Percentiles rank a stretch among this genome's conserved stretches.
phyloP scores from a whole-genome alignment of 2,888 invertebrate species.

The Chrysopilus asiliformis region DNA sequence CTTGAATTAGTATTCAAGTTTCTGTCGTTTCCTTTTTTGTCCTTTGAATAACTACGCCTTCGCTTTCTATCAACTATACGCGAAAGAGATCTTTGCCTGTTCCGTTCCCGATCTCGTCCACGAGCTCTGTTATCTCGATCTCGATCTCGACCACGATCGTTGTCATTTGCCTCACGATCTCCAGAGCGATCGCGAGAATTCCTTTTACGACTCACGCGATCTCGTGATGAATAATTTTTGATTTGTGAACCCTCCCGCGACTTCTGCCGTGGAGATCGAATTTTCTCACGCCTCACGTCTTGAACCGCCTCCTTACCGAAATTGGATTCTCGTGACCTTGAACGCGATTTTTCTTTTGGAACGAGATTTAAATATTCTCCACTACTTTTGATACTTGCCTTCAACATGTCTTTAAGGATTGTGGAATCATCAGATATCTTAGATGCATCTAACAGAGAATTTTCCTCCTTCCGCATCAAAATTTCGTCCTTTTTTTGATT shows the following conservation, averaged over 20 bases:
- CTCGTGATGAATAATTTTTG: slow-evolving; percentile 24
- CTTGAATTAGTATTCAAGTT: background rate
- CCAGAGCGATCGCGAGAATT: slow-evolving; percentile 14
- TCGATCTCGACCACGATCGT: slow-evolving; percentile 21
- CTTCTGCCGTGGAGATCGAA: slow-evolving; percentile 27
- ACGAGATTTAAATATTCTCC: too few species aligned
- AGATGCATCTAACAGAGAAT: too few species aligned
- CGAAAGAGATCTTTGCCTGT: slow-evolving; percentile 4
- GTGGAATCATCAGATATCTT: too few species aligned
- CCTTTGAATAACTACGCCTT: background rate
- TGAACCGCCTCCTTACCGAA: too few species aligned
- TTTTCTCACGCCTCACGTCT: too few species aligned
- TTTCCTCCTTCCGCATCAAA: slow-evolving; percentile 53
- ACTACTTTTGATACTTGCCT: too few species aligned
- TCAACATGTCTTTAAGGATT: too few species aligned
- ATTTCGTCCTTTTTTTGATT: slow-evolving; percentile 96
- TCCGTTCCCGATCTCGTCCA: slow-evolving; percentile 21
- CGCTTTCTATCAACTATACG: too few species aligned
- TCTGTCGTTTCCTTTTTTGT: too few species aligned
- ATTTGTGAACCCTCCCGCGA: slow-evolving; percentile 27
- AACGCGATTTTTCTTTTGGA: slow-evolving; percentile 4
- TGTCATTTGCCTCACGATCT: slow-evolving; percentile 20
- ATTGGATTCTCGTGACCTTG: background rate
- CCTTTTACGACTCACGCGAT: slow-evolving; percentile 19
- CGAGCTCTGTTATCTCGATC: slow-evolving; percentile 16